phyloP scores from a whole-genome alignment of 35 echinoderm and acorn worm species.

The Chiridota heheva region DNA sequence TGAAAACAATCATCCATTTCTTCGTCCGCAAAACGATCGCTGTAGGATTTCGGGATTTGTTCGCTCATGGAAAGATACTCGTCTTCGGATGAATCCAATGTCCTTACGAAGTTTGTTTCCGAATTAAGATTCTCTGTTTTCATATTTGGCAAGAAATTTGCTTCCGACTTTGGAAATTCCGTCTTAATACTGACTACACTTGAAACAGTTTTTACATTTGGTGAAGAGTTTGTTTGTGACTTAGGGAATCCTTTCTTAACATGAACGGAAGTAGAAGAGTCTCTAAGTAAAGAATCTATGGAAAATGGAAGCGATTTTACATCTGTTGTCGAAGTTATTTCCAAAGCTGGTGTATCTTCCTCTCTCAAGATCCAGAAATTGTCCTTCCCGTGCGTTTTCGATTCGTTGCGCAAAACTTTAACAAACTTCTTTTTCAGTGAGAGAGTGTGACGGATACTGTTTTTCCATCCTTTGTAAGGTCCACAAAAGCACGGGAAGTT shows the following conservation, averaged over 20 bases:
- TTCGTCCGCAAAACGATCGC: constrained; percentile 16
- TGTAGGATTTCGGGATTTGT: constrained; percentile 18
- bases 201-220: too few species aligned
- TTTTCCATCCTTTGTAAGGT: constrained; percentile 57
- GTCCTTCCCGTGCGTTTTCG: constrained; percentile 49
- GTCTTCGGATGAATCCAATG: background rate
- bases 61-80: too few species aligned
- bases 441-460: constrained; percentile 57
- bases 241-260: background rate
- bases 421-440: constrained; percentile 39
- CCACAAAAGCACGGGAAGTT: constrained; percentile 46
- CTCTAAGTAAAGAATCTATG: constrained; percentile 20
- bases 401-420: constrained; percentile 44
- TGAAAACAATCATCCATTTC: background rate
- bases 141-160: background rate
- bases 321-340: background rate
- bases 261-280: background rate
- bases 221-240: too few species aligned
- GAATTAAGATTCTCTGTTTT: background rate
- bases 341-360: background rate
- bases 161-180: background rate
- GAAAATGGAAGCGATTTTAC: constrained; percentile 32
- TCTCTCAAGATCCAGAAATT: constrained; percentile 56
- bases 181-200: background rate
- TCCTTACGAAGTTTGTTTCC: background rate